These are phyloP conservation scores for Pangasianodon hypophthalmus DNA, from an alignment of 2,113 vertebrate genomes.

Conservation along the genomic window DNA sequence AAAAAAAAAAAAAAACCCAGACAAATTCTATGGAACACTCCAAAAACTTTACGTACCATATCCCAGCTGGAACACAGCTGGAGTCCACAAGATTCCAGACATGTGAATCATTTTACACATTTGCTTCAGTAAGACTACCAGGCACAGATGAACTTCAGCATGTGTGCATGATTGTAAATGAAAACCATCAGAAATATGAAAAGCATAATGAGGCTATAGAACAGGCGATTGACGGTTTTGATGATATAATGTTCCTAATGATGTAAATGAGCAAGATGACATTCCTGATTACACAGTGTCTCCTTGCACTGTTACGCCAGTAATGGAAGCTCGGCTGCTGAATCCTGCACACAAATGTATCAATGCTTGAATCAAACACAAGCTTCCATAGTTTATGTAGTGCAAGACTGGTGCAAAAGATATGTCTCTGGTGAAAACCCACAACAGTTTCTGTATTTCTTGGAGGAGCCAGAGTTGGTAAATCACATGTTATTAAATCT, in stretches of 20 bases:
- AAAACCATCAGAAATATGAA: constrained; percentile 35
- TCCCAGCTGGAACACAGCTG: background rate
- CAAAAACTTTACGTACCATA: constrained; percentile 49
- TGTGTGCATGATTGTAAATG: constrained; percentile 30
- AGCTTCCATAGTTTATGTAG: constrained; percentile 41
- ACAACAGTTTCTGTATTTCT: constrained; percentile 40
- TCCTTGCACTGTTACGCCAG: background rate
- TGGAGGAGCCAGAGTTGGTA: constrained; percentile 46
- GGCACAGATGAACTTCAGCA: background rate
- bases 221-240: constrained; percentile 38
- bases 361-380: constrained; percentile 45
- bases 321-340: background rate
- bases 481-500: constrained; percentile 43
- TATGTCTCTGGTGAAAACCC: constrained; percentile 8
- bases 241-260: constrained; percentile 8
- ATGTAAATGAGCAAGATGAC: constrained; percentile 19
- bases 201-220: constrained; percentile 39
- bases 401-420: constrained; percentile 35
- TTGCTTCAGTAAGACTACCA: constrained; percentile 22
- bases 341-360: constrained; percentile 32
- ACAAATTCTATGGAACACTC: constrained; percentile 40
- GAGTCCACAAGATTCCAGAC: background rate
- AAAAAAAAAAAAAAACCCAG: constrained; percentile 24
- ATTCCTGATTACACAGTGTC: constrained; percentile 40
- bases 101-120: constrained; percentile 9